A percentile compares a stretch with the other conserved stretches of the same genome.
These are phyloP conservation scores for Stegodyphus dumicola DNA, from an alignment of 1,140 invertebrate species.

Conservation along the genomic window DNA sequence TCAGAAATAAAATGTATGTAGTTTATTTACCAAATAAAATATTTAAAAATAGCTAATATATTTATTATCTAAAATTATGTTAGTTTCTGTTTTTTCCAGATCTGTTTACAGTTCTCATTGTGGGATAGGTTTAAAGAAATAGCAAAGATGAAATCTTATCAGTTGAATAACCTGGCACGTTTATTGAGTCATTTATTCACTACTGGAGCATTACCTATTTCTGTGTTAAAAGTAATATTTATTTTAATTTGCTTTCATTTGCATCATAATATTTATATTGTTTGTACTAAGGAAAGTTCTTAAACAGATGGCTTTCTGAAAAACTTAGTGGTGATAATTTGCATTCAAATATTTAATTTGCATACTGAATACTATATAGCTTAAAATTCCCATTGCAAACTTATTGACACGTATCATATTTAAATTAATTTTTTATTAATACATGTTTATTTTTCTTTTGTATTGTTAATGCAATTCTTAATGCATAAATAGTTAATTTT, in stretches of 20 bases:
- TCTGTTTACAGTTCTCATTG: conserved; percentile 85
- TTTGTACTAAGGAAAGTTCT: background rate
- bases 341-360: too few relatives aligned
- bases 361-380: too few relatives aligned
- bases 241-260: background rate
- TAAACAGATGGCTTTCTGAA: background rate
- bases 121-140: conserved; percentile 95
- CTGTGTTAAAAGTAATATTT: conserved; percentile 83
- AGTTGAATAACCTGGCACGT: conserved; percentile 81
- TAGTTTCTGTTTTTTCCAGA: conserved; percentile 71
- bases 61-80: background rate
- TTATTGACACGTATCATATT: too few relatives aligned
- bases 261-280: background rate
- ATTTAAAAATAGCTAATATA: too few relatives aligned
- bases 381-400: too few relatives aligned
- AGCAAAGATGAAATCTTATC: conserved; percentile 73
- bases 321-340: too few relatives aligned
- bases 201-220: conserved; percentile 81
- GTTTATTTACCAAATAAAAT: too few relatives aligned
- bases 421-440: too few relatives aligned
- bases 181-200: conserved; percentile 85
- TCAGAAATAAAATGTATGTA: too few relatives aligned
- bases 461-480: too few relatives aligned
- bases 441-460: too few relatives aligned
- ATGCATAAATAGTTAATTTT: too few relatives aligned